These are phyloP conservation scores for Cheilosia vulpina DNA, from an alignment of 2,888 invertebrate genomes.

Conservation along the genomic window DNA sequence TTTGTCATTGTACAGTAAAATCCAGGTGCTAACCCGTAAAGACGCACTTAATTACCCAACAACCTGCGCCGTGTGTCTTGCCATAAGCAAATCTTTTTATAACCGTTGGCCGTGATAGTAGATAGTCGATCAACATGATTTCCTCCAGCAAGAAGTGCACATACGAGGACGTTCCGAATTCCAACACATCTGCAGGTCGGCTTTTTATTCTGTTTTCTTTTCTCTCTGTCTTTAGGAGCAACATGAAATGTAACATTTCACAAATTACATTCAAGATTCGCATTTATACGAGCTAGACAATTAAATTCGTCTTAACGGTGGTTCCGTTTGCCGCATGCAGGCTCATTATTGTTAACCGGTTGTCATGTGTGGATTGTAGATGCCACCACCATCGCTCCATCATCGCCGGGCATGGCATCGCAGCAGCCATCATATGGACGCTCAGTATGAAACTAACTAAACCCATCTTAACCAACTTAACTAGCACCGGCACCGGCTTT, in stretches of 20 bases:
- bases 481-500: slow-evolving; percentile 52
- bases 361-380: slow-evolving; percentile 52
- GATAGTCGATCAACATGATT: slow-evolving; percentile 9
- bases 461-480: slow-evolving; percentile 8
- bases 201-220: background rate
- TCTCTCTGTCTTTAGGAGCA: background rate
- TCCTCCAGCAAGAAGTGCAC: background rate
- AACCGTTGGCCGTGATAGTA: slow-evolving; percentile 16
- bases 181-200: background rate
- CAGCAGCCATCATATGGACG: slow-evolving; percentile 8
- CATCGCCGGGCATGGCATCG: background rate
- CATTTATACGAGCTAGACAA: slow-evolving; percentile 50
- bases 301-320: slow-evolving; percentile 66
- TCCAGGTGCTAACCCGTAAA: slow-evolving; percentile 30
- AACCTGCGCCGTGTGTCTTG: background rate
- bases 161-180: background rate
- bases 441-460: slow-evolving; percentile 13
- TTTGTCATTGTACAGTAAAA: slow-evolving; percentile 18
- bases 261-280: slow-evolving; percentile 35
- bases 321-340: slow-evolving; percentile 33
- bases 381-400: slow-evolving; percentile 51
- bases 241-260: slow-evolving; percentile 47
- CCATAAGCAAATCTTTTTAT: slow-evolving; percentile 19
- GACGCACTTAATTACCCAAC: slow-evolving; percentile 28
- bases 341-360: slow-evolving; percentile 67